These are phyloP conservation scores for Corvus moneduloides DNA, from an alignment of 2,113 vertebrate species.

Conservation along the genomic window DNA sequence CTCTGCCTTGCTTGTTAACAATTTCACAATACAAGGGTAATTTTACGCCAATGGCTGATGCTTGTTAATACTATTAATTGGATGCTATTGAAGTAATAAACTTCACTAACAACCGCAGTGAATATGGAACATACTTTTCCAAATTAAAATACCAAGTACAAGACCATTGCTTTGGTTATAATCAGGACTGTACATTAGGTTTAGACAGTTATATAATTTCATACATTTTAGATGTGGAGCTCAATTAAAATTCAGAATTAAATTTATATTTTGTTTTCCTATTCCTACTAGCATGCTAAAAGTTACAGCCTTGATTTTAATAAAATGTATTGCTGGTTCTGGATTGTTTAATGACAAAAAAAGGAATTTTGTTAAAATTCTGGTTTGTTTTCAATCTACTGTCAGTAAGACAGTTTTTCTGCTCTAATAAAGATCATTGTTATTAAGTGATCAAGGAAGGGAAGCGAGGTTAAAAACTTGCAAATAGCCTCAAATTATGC, in stretches of 20 bases:
- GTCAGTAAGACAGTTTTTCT: background rate
- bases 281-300: background rate
- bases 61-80: constrained; percentile 21
- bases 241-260: background rate
- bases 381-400: background rate
- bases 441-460: background rate
- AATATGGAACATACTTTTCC: background rate
- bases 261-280: background rate
- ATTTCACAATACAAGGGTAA: background rate
- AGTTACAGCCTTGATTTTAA: background rate
- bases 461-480: background rate
- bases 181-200: background rate
- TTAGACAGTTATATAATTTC: background rate
- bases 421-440: background rate
- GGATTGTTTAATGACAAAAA: background rate
- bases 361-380: background rate
- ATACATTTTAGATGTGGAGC: background rate
- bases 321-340: background rate
- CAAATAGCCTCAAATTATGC: background rate
- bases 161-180: background rate
- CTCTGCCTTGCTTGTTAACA: background rate
- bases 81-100: background rate
- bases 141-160: background rate
- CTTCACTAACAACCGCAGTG: background rate
- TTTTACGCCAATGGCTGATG: background rate